Evolutionary conservation across 2,888 invertebrate genomes (phyloP), one percentile per base, ranked within the genome.

Genomic region (Metalampra italica): DNA sequence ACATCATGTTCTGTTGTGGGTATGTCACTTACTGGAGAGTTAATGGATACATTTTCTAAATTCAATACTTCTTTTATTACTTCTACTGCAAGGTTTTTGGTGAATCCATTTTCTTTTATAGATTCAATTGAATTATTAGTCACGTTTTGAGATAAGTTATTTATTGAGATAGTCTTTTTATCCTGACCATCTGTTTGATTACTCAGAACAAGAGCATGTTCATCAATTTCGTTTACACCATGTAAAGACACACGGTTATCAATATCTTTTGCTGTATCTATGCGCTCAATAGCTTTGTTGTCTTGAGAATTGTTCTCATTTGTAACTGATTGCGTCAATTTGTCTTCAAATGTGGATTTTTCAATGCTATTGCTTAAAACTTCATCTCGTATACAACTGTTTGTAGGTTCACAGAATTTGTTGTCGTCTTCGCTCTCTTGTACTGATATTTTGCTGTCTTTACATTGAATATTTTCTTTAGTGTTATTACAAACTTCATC

Each of bases 1-100:
- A 45, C 13, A 40, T 47, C 39, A 29, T 45, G 15, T 11, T 15
- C 55, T 37, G 30, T 14, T 5, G 38, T 37, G 32, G 50, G 49
- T 11, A 45, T 29, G 37, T 47, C 50, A 14, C 48, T 50, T n/a
- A 44, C 43, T 43, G 47, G 9, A 15, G 51, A 51, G 34, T 45
- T 47, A 4, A 49, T 36, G 0, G 48, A 52, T 2, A 30, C n/a
- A 5, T 43, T 49, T 13, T 55, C 54, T 7, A 43, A 30, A 22
- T 51, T 49, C 9, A 46, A 41, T 32, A 51, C 44, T 14, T 48
- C 39, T 15, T 49, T 51, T 34, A 45, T 50, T 14, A 32, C 30
- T 49, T 46, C 42, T 29, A 29, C 22, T 43, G 11, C 9, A 11
- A 22, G 8, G 11, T 45, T 29, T 15, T 40, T 14, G 1, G 5